A percentile compares a stretch with the other conserved stretches of the same genome.
phyloP scores from a whole-genome alignment of 37 sponge, comb jelly and placozoan genomes.

The Ephydatia muelleri region DNA sequence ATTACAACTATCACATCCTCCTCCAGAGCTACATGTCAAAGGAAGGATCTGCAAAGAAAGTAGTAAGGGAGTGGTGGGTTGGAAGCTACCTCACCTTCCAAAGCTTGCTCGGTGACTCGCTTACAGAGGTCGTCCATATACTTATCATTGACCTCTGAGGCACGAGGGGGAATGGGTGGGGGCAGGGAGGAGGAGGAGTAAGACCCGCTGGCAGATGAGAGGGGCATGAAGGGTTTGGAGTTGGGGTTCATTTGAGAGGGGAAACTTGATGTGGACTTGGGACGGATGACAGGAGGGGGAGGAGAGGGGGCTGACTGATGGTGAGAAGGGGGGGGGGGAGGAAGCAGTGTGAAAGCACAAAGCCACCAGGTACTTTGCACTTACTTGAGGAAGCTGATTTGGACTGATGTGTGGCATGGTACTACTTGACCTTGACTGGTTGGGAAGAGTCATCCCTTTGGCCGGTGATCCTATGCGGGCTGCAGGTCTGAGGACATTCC shows the following conservation, averaged over 20 bases:
- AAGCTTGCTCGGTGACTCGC: constrained; percentile 64
- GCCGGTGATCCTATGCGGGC: constrained; percentile 10
- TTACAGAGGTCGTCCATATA: constrained; percentile 71
- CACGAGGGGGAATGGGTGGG: constrained; percentile 21
- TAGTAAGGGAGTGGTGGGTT: not conserved
- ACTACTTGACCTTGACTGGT: constrained; percentile 28
- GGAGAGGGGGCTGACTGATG: constrained; percentile 27
- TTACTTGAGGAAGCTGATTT: constrained; percentile 40
- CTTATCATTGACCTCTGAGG: constrained; percentile 22
- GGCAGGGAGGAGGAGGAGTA: constrained; percentile 5
- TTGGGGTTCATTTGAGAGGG: constrained; percentile 10
- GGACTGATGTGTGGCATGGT: constrained; percentile 56
- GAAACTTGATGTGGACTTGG: not conserved
- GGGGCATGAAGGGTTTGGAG: constrained; percentile 3
- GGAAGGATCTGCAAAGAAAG: not conserved
- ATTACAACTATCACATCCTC: not conserved
- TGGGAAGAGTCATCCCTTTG: constrained; percentile 30
- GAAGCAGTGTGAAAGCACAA: not conserved
- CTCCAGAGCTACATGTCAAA: constrained; percentile 7
- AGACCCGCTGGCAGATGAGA: not conserved
- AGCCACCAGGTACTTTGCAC: no score
- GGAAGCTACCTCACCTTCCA: constrained; percentile 15
- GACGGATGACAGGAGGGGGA: constrained; percentile 10
- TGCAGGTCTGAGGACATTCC: constrained; percentile 12
- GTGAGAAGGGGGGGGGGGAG: constrained; percentile 13